Evolutionary conservation across 1,140 invertebrate species (phyloP).

Genomic region (Antheraea mylitta): DNA sequence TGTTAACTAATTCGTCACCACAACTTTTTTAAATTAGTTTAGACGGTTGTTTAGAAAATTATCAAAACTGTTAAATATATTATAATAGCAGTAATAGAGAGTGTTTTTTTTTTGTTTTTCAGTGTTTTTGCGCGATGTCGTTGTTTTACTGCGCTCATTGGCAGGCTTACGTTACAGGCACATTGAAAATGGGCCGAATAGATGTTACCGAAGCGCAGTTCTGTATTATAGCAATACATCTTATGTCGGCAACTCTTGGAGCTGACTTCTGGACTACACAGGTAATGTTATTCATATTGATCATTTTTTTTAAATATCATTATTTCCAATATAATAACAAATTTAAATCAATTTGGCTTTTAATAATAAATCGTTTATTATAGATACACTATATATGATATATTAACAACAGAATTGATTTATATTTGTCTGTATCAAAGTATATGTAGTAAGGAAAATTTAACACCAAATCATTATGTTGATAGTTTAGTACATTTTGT

Average conservation of each 20-base stretch:
- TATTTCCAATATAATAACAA: too few relatives aligned
- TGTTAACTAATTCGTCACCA: too few relatives aligned
- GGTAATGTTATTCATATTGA: conserved; percentile 52
- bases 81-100: too few relatives aligned
- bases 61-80: too few relatives aligned
- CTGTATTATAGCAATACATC: conserved; percentile 93
- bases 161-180: conserved; percentile 98
- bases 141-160: conserved; percentile 99
- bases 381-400: not conserved
- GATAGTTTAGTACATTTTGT: not conserved
- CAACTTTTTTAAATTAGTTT: too few relatives aligned
- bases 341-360: too few relatives aligned
- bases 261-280: conserved; percentile 88
- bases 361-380: not conserved
- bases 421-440: not conserved
- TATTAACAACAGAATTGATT: not conserved
- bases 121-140: conserved; percentile 95
- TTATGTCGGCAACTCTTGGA: conserved; percentile 93
- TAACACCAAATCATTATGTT: not conserved
- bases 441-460: not conserved
- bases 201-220: conserved; percentile 99
- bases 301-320: not conserved
- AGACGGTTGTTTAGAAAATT: too few relatives aligned
- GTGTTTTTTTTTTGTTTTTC: conserved; percentile 35
- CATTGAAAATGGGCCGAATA: conserved; percentile 94